Base-by-base conservation (phyloP, 2,797 vertebrate species). In the Lepus oiostolus region DNA sequence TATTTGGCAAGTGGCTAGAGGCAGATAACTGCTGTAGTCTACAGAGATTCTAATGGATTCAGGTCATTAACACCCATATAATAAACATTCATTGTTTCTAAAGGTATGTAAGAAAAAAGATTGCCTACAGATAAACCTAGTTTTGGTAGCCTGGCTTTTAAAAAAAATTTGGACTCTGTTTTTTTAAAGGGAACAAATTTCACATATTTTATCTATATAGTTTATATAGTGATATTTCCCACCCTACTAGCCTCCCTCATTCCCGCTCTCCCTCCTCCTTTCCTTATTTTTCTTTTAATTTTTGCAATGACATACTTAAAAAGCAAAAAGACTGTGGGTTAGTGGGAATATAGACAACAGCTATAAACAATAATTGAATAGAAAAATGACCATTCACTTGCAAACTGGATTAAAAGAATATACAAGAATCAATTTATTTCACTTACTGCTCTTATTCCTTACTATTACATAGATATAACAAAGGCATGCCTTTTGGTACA, bases 401-500 rank as follows among this genome's bases (percentile, higher is more conserved):
- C 54, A 85, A 67, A 82, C 10, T 54, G 16, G 89, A 52, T 95
- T 1, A 47, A 93, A 90, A 86, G 28, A 75, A 42, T 91, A 77
- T 47, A 35, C 7, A 65, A 13, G 5, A 87, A 85, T 30, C 62
- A n/a, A 60, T 75, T 65, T 60, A 71, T 88, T 94, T 95, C 93
- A 21, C n/a, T 65, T 86, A 82, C 58, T 95, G 35, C 50, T 82
- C 87, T 84, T 91, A 77, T 77, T 92, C 28, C 13, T 30, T 93
- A 17, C n/a, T 95, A 9, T 94, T 84, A 74, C 3, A 7, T 87
- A 93, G 47, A 86, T 89, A 94, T 96, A 82, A 84, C n/a, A 84
- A 85, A 26, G 28, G 30, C 8, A 47, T 47, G 42, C 68, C 63
- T 92, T 30, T 90, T 70, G 50, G 26, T 92, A 13, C 76, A 92